Base-by-base conservation (phyloP, 2,888 invertebrate species). In the Euphydryas editha region DNA sequence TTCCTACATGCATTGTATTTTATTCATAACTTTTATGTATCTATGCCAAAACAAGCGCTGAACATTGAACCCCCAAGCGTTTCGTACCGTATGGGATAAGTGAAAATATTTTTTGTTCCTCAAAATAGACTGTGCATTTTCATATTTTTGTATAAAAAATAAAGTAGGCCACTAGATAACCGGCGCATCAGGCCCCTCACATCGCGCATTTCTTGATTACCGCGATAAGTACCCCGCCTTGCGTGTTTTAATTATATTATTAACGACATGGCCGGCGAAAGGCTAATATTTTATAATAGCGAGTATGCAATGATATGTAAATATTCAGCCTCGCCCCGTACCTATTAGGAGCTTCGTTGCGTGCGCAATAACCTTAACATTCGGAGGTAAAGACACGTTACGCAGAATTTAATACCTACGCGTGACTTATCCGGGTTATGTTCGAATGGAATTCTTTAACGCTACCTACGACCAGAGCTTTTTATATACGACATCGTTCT, bases 241-340 rank as follows among this genome's bases (percentile, higher is more conserved):
- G 88, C 91, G 89, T 90, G 90, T 89, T 92, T 91, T 92, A 92
- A 92, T 92, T 92, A 92, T 90, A 90, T 91, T 90, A 92, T 90
- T 91, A 92, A 92, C 88, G 87, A 85, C 84, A 84, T 84, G 88
- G 81, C 79, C 83, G 84, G 81, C 86, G 82, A 88, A 90, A 88
- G 88, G 87, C 84, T 91, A 88, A 91, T 91, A 90, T 90, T 92
- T 92, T 89, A 85, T 89, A 89, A 92, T 90, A 87, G 89, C 79
- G 76, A 76, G 86, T 89, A 91, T 89, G 89, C 92, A 90, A 92
- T 91, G 92, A 92, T 92, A 92, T 92, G 92, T 92, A 92, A 92
- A 92, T 92, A 92, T 88, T 82, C 84, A 66, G 86, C 84, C 91
- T 84, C 89, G 77, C 91, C 90, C 85, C 78, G 75, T 78, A 75